Base-by-base conservation (phyloP, 92 coral and sea anemone genomes). In the Meandrina meandrites region DNA sequence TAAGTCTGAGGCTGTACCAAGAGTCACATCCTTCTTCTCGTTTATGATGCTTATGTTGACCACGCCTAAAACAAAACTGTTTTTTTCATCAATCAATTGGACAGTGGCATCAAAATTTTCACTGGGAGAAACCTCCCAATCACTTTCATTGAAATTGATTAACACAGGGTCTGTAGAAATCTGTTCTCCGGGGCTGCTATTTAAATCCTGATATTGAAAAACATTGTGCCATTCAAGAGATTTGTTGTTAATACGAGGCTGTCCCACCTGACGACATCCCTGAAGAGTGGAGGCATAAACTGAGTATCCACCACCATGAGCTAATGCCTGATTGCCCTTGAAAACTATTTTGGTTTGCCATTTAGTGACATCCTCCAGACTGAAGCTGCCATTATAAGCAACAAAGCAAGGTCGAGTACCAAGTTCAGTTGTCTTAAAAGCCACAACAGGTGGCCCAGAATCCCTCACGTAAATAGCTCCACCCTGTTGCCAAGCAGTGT, bases 251-350 rank as follows among this genome's bases (percentile, higher is more conserved):
- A 89, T 81, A 58, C 98, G 88, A 45, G 56, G 36, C 30, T 97
- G 92, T 12, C 91, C 91, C 9, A 68, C 32, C 50, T 35, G 71
- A 32, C 99, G 99, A 75, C 99, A 97, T 45, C 93, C 96, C 75
- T 93, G 92, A 37, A 97, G 93, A 51, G 94, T 95, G 34, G 96
- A 91, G 1, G 99, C 94, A 86, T 92, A 97, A 54, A 97, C 91
- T 31, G 98, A 96, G 32, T 95, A 64, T 5, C 99, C 99, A 40
- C 95, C 88, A 30, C 95, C 88, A 56, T 81, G 77, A n/a, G 68
- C 50, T 8, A 94, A 89, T 60, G 91, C 92, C 62, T 79, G 84
- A 76, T 95, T 97, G 76, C 91, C 93, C 14, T 58, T 77, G 75
- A 97, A 97, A 22, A 91, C 78, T 56, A 97, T 86, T 22, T 84